phyloP scores from a whole-genome alignment of 2,888 invertebrate species.

The Drosophila picticornis region DNA sequence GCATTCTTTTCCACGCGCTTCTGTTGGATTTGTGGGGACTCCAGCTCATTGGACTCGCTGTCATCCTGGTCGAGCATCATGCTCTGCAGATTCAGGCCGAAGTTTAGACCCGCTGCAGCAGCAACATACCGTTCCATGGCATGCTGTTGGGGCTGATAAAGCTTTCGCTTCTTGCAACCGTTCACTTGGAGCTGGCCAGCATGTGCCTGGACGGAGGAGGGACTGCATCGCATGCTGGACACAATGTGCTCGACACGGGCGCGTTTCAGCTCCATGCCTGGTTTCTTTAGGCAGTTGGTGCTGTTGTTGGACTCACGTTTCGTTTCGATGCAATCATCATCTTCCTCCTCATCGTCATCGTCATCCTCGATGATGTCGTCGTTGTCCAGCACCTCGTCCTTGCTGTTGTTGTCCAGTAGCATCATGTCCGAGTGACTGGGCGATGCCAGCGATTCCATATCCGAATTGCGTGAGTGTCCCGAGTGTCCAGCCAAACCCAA shows the following conservation, averaged over 20 bases:
- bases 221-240: constrained; percentile 95
- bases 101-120: constrained; percentile 86
- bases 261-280: constrained; percentile 93
- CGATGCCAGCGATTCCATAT: constrained; percentile 87
- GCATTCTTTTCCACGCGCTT: constrained; percentile 95
- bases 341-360: constrained; percentile 87
- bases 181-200: constrained; percentile 88
- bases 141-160: constrained; percentile 98
- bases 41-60: constrained; percentile 91
- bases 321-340: constrained; percentile 85
- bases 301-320: constrained; percentile 86
- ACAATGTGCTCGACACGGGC: constrained; percentile 98
- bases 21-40: constrained; percentile 91
- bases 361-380: constrained; percentile 86
- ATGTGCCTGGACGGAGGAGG: constrained; percentile 89
- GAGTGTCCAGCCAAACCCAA: constrained; percentile 70
- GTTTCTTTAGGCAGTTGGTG: constrained; percentile 85
- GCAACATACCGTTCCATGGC: constrained; percentile 88
- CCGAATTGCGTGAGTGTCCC: constrained; percentile 81
- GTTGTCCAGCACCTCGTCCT: constrained; percentile 88
- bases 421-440: constrained; percentile 86
- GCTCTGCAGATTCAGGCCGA: constrained; percentile 87
- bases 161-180: constrained; percentile 97
- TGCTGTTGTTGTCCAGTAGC: constrained; percentile 87
- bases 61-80: constrained; percentile 88